Conservation (phyloP, 2,888 invertebrate genomes). For the Andrena bucephala region DNA sequence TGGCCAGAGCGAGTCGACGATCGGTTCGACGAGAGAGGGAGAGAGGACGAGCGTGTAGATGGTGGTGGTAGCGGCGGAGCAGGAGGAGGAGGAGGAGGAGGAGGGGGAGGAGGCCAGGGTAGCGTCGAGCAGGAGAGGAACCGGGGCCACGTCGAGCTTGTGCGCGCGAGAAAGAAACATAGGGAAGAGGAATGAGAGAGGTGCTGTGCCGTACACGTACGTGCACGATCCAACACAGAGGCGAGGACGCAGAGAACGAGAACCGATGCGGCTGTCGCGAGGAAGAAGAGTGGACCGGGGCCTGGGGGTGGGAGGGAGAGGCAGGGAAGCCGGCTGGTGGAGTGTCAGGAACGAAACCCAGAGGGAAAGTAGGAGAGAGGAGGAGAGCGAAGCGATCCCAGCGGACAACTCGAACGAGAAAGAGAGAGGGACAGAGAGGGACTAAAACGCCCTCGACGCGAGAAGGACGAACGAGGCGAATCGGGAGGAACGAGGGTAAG, state of each 20-base stretch:
- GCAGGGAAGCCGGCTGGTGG: conserved; percentile 53
- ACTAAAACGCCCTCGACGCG: conserved; percentile 19
- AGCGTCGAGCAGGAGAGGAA: conserved; percentile 42
- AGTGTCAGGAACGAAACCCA: conserved; percentile 70
- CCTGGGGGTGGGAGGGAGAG: conserved; percentile 2
- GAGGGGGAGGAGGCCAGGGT: conserved; percentile 11
- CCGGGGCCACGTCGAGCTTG: conserved; percentile 34
- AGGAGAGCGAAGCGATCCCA: background rate
- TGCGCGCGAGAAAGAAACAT: conserved; percentile 35
- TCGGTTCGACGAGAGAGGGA: conserved; percentile 47
- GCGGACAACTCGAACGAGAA: conserved; percentile 41
- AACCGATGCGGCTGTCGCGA: conserved; percentile 71
- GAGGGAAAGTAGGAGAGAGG: conserved; percentile 19
- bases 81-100: background rate
- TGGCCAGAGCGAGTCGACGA: conserved; percentile 41
- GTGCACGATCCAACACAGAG: background rate
- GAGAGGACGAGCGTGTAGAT: background rate
- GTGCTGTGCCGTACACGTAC: conserved; percentile 28
- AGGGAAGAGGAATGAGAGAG: conserved; percentile 39
- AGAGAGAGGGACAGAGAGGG: conserved; percentile 35
- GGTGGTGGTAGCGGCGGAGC: conserved; percentile 32
- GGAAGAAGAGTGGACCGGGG: conserved; percentile 52
- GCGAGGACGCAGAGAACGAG: conserved; percentile 64
- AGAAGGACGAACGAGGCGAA: conserved; percentile 42
- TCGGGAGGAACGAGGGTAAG: conserved; percentile 54